phyloP scores from a whole-genome alignment of 35 echinoderm and acorn worm genomes.

The Heliocidaris erythrogramma region DNA sequence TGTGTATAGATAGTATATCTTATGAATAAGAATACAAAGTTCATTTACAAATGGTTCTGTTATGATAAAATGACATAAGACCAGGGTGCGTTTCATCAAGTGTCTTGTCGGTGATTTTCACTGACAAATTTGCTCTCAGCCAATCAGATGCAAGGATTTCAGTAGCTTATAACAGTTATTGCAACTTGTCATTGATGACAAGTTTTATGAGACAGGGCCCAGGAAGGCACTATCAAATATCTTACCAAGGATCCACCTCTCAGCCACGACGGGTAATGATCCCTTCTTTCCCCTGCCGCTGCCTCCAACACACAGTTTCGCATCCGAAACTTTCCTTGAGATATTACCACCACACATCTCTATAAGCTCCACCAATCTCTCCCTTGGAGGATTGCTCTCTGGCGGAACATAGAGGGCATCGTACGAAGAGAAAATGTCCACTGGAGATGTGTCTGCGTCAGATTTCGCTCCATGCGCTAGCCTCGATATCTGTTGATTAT shows the following conservation, averaged over 20 bases:
- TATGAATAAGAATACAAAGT: too few species aligned
- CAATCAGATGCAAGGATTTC: too few species aligned
- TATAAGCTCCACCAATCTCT: slow-evolving; percentile 57
- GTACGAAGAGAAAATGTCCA: slow-evolving; percentile 61
- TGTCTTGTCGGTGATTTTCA: too few species aligned
- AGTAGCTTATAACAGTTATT: too few species aligned
- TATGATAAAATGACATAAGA: background rate
- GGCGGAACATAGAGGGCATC: slow-evolving; percentile 54
- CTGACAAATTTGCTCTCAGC: too few species aligned
- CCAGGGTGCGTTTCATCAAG: too few species aligned
- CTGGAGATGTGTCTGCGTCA: slow-evolving; percentile 47
- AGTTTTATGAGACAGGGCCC: too few species aligned
- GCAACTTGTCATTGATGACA: too few species aligned
- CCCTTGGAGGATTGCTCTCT: slow-evolving; percentile 51
- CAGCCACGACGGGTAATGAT: slow-evolving; percentile 55
- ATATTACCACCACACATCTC: slow-evolving; percentile 63
- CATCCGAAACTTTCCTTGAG: slow-evolving; percentile 23
- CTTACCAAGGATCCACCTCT: slow-evolving; percentile 76
- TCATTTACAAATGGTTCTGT: background rate
- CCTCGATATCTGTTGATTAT: background rate
- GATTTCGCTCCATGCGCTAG: background rate
- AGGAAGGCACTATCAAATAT: background rate
- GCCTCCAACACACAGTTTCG: slow-evolving; percentile 64
- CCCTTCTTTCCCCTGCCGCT: background rate
- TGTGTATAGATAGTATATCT: too few species aligned